Base-by-base conservation (phyloP, 2,888 invertebrate species). In the Erebia ligea region DNA sequence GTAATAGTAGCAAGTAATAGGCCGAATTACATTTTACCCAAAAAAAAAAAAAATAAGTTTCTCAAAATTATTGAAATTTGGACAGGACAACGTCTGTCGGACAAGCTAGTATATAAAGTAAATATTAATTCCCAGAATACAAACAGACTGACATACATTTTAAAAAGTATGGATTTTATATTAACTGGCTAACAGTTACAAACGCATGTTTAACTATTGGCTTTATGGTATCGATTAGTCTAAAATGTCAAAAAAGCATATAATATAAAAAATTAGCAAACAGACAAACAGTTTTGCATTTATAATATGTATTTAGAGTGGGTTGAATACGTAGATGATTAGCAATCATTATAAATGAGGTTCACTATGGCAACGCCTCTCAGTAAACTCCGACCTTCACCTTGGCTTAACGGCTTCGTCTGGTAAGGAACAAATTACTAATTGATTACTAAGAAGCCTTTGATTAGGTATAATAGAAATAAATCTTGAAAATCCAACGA, bases 391-490 rank as follows among this genome's bases (percentile, higher is more conserved):
- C 78, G 81, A 82, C 88, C 88, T 90, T 90, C 87, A 88, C 87
- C 89, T 87, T 86, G 83, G 77, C 76, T 71, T 82, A 83, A 85
- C 83, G 78, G 79, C 78, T 75, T 74, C 81, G 86, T 86, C 87
- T 88, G 84, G 73, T 71, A 71, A 73, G 73, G 70, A 74, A 75
- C 65, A 74, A 74, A 70, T 71, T 73, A 72, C 70, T 72, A 48
- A 69, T 76, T 76, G 71, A 77, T 78, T 76, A 77, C 78, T 72
- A 71, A 81, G 48, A 68, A 70, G 79, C 82, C 57, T 83, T 74
- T 56, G 76, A 84, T 67, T 74, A 17, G 63, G 57, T 75, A 66
- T 57, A 77, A 57, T 8, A 48, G 5, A 21, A 62, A 62, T 48
- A 45, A 62, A 48, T 48, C 67, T 69, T 21, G 13, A 15, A 72